Conservation (phyloP, 2,797 vertebrate genomes). For the Knipowitschia caucasica region DNA sequence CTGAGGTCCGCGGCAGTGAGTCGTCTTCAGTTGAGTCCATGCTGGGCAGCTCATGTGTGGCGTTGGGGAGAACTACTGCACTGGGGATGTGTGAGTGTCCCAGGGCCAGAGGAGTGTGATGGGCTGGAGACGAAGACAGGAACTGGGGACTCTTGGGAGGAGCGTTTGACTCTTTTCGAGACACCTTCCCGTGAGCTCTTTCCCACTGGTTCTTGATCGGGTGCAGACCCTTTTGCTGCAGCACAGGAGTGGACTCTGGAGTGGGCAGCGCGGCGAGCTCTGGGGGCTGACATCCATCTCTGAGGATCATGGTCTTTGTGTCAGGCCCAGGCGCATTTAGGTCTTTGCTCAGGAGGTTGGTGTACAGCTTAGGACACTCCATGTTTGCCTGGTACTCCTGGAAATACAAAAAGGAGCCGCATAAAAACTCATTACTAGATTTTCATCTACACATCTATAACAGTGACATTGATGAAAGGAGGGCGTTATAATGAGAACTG, state of each 20-base stretch:
- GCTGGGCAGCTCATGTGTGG: conserved; percentile 89
- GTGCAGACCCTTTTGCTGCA: conserved; percentile 92
- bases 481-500: conserved; percentile 4
- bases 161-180: conserved; percentile 82
- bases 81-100: conserved; percentile 94
- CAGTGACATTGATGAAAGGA: conserved; percentile 1
- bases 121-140: conserved; percentile 85
- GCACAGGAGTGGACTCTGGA: conserved; percentile 93
- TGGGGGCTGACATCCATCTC: conserved; percentile 87
- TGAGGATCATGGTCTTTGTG: conserved; percentile 87
- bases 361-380: conserved; percentile 92
- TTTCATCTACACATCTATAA: conserved; percentile 7
- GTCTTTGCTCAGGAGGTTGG: conserved; percentile 91
- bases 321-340: conserved; percentile 79
- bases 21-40: conserved; percentile 82
- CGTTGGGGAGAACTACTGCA: conserved; percentile 95
- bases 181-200: conserved; percentile 80
- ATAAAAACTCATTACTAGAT: conserved; percentile 29
- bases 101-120: conserved; percentile 77
- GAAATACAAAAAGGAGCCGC: conserved; percentile 19
- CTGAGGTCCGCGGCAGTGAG: conserved; percentile 79
- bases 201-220: conserved; percentile 92
- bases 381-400: conserved; percentile 91
- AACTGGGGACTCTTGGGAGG: conserved; percentile 87
- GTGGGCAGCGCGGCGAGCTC: conserved; percentile 94